phyloP scores from a whole-genome alignment of 2,113 vertebrate species.

The Platichthys stellatus region DNA sequence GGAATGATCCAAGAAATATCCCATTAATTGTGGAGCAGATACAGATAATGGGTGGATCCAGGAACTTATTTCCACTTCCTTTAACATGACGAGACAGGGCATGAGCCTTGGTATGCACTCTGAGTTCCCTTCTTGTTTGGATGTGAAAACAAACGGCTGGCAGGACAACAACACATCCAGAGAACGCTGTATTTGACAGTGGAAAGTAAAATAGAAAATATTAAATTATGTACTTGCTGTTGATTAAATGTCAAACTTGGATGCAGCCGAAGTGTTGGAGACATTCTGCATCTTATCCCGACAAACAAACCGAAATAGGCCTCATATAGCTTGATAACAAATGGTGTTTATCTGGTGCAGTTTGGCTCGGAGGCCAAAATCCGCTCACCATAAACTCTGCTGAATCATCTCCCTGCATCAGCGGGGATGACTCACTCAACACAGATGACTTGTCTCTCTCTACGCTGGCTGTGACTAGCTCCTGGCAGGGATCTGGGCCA shows the following conservation, averaged over 20 bases:
- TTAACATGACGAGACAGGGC: too few species aligned
- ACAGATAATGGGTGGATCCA: too few species aligned
- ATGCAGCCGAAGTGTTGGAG: background rate
- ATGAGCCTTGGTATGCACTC: too few species aligned
- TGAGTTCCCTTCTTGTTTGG: too few species aligned
- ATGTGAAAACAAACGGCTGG: background rate
- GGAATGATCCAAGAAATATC: too few species aligned
- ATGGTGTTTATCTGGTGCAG: constrained; percentile 12
- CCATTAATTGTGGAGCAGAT: too few species aligned
- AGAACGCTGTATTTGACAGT: background rate
- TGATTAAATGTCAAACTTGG: too few species aligned
- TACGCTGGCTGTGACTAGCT: constrained; percentile 29
- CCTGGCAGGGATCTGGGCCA: constrained; percentile 36
- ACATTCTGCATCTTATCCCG: too few species aligned
- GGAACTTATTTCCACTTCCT: too few species aligned
- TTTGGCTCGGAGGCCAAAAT: background rate
- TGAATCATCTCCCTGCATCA: constrained; percentile 39
- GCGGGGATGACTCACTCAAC: constrained; percentile 30
- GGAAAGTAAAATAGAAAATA: background rate
- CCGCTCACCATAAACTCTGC: constrained; percentile 15
- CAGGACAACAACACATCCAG: background rate
- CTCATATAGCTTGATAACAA: background rate
- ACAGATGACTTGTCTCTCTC: constrained; percentile 19
- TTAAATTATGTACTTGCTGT: background rate
- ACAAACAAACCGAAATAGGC: background rate